phyloP scores from a whole-genome alignment of 2,113 vertebrate species.

The Herpetotheres cachinnans region DNA sequence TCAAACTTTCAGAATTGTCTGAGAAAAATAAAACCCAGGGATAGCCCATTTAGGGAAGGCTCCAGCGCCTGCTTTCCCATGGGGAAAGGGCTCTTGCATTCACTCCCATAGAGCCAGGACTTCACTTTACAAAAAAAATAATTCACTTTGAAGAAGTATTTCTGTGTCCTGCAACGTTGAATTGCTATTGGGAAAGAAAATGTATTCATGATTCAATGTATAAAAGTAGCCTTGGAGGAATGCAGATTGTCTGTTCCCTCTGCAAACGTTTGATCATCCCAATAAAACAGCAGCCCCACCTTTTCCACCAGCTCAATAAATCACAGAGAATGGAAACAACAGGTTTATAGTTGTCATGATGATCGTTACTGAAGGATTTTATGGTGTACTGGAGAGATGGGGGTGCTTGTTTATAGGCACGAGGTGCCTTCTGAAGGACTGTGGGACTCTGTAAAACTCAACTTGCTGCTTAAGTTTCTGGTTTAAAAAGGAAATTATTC shows the following conservation, averaged over 20 bases:
- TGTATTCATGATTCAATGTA: neutral
- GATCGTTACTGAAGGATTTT: slow-evolving; percentile 6
- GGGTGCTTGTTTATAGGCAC: neutral
- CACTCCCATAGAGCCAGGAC: neutral
- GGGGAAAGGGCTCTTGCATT: neutral
- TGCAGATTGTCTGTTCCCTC: slow-evolving; percentile 40
- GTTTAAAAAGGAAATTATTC: neutral
- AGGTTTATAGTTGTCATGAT: slow-evolving; percentile 35
- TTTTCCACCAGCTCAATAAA: slow-evolving; percentile 39
- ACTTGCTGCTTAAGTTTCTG: neutral
- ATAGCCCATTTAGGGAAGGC: neutral
- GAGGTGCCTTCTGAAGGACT: slow-evolving; percentile 8
- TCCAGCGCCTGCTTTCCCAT: neutral
- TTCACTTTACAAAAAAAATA: neutral
- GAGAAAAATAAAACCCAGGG: neutral
- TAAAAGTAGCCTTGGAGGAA: slow-evolving; percentile 19
- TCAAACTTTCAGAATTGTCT: neutral
- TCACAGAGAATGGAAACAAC: slow-evolving; percentile 36
- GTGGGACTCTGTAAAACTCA: neutral
- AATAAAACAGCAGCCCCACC: slow-evolving; percentile 31
- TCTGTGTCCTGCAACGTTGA: neutral
- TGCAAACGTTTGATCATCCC: slow-evolving; percentile 47
- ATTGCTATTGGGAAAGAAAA: slow-evolving; percentile 38
- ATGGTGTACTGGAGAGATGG: neutral
- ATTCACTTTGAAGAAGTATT: neutral